phyloP scores from a whole-genome alignment of 2,888 invertebrate genomes.

The Scaptomyza caliginosa region DNA sequence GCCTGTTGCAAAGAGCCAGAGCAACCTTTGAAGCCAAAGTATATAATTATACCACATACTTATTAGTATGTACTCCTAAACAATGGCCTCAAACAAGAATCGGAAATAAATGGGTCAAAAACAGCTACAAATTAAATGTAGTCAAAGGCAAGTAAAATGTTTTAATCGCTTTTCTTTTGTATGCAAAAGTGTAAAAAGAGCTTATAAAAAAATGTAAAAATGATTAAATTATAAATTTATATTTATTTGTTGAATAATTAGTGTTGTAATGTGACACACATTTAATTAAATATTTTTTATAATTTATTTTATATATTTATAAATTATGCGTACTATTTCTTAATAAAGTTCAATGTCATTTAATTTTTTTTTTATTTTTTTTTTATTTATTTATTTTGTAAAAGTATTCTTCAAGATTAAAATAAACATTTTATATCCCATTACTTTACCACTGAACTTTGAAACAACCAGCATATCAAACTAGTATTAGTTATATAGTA shows the following conservation, averaged over 20 bases:
- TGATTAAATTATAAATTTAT: too few relatives aligned
- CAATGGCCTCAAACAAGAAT: slow-evolving; percentile 7
- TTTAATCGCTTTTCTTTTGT: not conserved
- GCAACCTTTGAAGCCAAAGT: not conserved
- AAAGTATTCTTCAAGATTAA: too few relatives aligned
- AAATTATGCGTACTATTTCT: too few relatives aligned
- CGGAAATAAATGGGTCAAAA: slow-evolving; percentile 10
- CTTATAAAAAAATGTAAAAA: too few relatives aligned
- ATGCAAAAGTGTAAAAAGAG: not conserved
- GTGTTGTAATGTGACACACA: too few relatives aligned
- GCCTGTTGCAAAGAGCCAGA: not conserved
- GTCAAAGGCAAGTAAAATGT: not conserved
- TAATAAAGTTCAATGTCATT: too few relatives aligned
- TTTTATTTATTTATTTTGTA: too few relatives aligned
- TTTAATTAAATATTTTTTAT: too few relatives aligned
- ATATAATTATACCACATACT: slow-evolving; percentile 8
- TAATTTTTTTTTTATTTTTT: not conserved
- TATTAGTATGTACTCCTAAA: slow-evolving; percentile 17
- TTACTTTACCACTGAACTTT: not conserved
- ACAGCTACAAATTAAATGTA: not conserved
- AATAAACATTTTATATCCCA: not conserved
- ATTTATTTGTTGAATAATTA: too few relatives aligned
- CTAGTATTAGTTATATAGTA: not conserved
- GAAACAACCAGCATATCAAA: not conserved
- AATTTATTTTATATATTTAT: too few relatives aligned